Conservation (phyloP, 2,888 invertebrate genomes). For the Limnephilus auricula region DNA sequence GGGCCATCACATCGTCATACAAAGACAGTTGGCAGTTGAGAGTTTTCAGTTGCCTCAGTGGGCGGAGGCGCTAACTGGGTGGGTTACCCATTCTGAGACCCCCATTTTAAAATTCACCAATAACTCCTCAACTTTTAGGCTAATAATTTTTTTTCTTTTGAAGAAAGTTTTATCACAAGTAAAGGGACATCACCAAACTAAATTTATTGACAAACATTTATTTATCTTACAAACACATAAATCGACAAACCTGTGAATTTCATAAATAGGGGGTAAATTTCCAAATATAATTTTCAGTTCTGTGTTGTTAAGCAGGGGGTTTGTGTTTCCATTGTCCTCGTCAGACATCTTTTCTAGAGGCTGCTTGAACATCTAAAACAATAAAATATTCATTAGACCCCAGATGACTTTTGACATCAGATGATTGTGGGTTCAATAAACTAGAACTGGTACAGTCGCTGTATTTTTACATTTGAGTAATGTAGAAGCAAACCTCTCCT, state of each 20-base stretch:
- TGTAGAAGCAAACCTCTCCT: too few species aligned
- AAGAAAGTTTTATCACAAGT: neutral
- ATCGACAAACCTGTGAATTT: conserved; percentile 85
- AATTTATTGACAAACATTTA: neutral
- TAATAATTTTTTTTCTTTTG: neutral
- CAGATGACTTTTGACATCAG: neutral
- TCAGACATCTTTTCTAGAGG: conserved; percentile 93
- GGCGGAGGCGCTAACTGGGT: too few species aligned
- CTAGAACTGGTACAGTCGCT: too few species aligned
- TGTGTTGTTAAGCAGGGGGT: conserved; percentile 89
- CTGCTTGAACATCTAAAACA: conserved; percentile 91
- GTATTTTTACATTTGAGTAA: too few species aligned
- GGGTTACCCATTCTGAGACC: too few species aligned
- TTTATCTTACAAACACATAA: conserved; percentile 72
- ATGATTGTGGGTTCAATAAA: neutral
- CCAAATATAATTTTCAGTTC: conserved; percentile 97
- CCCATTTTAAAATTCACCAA: too few species aligned
- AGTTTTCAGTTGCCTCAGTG: too few species aligned
- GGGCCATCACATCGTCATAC: too few species aligned
- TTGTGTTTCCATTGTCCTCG: conserved; percentile 81
- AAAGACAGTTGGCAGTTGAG: too few species aligned
- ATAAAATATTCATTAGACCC: conserved; percentile 29
- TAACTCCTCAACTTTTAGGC: too few species aligned
- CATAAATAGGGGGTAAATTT: conserved; percentile 95
- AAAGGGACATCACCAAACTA: neutral